A percentile compares a stretch with the other conserved stretches of the same genome.
These are phyloP conservation scores for Lycorma delicatula DNA, from an alignment of 1,140 invertebrate species.

Conservation along the genomic window DNA sequence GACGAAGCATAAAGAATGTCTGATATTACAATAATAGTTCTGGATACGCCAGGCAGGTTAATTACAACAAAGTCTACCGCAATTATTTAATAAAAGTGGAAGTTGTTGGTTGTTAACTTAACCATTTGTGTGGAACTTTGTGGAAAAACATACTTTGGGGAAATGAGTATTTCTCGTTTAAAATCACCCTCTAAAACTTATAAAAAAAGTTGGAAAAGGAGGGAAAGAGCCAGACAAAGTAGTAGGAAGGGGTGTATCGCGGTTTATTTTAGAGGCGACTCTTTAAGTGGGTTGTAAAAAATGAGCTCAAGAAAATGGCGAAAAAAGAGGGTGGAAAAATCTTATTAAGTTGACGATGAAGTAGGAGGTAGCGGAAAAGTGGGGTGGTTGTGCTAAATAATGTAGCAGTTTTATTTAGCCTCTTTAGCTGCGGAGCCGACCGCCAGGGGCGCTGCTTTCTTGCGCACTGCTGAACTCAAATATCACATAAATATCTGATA, in stretches of 20 bases:
- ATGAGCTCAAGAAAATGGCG: conserved; percentile 3
- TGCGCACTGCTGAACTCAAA: no score
- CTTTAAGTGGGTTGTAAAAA: conserved; percentile 4
- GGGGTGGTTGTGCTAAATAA: not conserved
- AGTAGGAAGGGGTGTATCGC: not conserved
- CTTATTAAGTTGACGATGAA: conserved; percentile 3
- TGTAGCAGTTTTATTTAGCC: conserved; percentile 4
- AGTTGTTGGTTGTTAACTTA: not conserved
- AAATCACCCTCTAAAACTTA: conserved; percentile 1
- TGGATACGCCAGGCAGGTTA: no score
- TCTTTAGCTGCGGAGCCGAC: not conserved
- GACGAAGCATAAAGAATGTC: no score
- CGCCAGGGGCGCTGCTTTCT: not conserved
- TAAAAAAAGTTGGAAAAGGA: conserved; percentile 1
- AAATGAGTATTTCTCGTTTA: conserved; percentile 4
- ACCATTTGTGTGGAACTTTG: not conserved
- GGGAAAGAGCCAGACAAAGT: not conserved
- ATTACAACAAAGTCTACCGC: conserved; percentile 1
- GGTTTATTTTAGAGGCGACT: conserved; percentile 2
- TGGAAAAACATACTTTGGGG: not conserved
- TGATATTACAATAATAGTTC: no score
- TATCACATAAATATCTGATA: no score
- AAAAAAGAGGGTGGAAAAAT: conserved; percentile 4
- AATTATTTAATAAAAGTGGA: conserved; percentile 1
- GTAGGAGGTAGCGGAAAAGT: not conserved